Evolutionary conservation across 2,888 invertebrate genomes (phyloP), one percentile per base, ranked within the genome.

Genomic region (Macaria liturata): DNA sequence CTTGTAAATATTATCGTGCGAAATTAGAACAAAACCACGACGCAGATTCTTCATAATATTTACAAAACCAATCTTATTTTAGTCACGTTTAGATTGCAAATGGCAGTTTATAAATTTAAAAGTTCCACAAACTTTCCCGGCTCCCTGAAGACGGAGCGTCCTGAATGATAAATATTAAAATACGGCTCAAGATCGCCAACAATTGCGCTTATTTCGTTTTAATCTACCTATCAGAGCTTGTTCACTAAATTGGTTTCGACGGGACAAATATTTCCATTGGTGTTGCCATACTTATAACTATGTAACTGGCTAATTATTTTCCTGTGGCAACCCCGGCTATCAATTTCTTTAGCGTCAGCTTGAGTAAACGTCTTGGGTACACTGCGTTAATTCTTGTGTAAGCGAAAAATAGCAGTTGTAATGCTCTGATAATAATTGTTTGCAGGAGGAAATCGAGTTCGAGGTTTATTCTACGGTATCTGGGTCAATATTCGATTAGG

Each of bases 91-190:
- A 43, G 46, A 44, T 52, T 52, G 40, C 55, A 49, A 61, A 44
- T 59, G 62, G 51, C 64, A 64, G 62, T 64, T 62, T 59, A 62
- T 59, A 61, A 64, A 62, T 59, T 59, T 49, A 46, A 57, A 66
- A 59, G 53, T 62, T 56, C 8, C 8, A 8, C 30, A 34, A 59
- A 66, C 49, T 62, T 58, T 62, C 61, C 31, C 48, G 53, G 60
- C 63, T 66, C 57, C 51, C 64, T 66, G 46, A 20, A 56, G 62
- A 31, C 30, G 57, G 46, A 64, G 40, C 54, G 55, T 42, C 59
- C 59, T 64, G 60, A 66, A 66, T 69, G 57, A 65, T 61, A 63
- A 64, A 65, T 42, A 54, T 57, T 31, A 57, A 46, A 37, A 47
- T 44, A 8, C 31, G n/a, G 9, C 39, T 9, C n/a, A 44, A 46